phyloP scores from a whole-genome alignment of 2,797 vertebrate genomes.

The Phataginus tricuspis region DNA sequence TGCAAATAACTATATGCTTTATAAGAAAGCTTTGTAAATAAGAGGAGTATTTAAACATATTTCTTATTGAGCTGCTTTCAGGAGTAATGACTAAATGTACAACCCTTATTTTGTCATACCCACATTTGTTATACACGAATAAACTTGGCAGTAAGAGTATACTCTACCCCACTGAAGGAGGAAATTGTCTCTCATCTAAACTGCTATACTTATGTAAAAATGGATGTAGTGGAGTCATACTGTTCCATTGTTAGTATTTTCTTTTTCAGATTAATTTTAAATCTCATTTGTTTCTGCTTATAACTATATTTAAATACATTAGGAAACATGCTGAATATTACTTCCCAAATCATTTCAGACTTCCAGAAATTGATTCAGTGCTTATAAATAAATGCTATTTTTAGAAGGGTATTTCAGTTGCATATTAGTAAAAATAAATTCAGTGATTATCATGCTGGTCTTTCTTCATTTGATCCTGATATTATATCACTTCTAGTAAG shows the following conservation, averaged over 20 bases:
- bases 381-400: background rate
- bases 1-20: background rate
- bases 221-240: background rate
- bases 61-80: background rate
- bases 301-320: conserved; percentile 3
- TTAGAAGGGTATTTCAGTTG: background rate
- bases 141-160: background rate
- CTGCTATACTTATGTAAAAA: background rate
- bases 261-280: background rate
- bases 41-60: background rate
- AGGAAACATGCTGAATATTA: background rate
- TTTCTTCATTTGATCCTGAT: conserved; percentile 32
- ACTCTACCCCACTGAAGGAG: background rate
- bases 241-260: background rate
- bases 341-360: background rate
- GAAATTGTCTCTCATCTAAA: background rate
- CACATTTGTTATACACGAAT: background rate
- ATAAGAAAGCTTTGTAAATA: background rate
- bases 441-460: background rate
- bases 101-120: background rate
- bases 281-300: background rate
- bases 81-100: background rate
- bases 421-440: conserved; percentile 43
- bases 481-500: background rate
- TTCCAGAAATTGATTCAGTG: background rate